phyloP scores from a whole-genome alignment of 2,888 invertebrate species.

The Anoncus sp. region DNA sequence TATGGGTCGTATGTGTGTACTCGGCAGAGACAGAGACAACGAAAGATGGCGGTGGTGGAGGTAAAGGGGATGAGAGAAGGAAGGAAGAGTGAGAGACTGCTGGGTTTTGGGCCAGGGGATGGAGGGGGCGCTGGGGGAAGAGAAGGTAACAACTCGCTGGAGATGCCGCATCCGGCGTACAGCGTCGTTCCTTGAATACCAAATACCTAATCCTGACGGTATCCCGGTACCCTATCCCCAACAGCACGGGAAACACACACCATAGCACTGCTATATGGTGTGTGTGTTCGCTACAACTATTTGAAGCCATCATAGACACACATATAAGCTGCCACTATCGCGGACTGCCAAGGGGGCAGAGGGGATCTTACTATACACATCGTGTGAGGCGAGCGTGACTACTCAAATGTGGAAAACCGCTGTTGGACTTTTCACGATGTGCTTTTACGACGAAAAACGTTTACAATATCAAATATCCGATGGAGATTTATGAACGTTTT shows the following conservation, averaged over 20 bases:
- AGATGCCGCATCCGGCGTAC: constrained; percentile 81
- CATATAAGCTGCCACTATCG: constrained; percentile 32
- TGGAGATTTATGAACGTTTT: constrained; percentile 67
- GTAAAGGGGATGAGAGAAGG: constrained; percentile 24
- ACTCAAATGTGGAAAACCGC: constrained; percentile 72
- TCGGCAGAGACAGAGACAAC: constrained; percentile 13
- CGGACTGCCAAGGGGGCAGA: neutral
- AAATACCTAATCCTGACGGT: constrained; percentile 78
- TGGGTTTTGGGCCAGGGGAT: constrained; percentile 58
- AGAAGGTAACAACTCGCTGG: constrained; percentile 78
- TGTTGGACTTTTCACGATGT: constrained; percentile 58
- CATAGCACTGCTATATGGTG: neutral
- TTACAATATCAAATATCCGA: constrained; percentile 73
- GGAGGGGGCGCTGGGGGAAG: constrained; percentile 41
- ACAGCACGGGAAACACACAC: constrained; percentile 45
- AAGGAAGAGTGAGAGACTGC: constrained; percentile 46
- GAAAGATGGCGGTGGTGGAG: too few relatives aligned
- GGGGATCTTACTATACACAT: constrained; percentile 34
- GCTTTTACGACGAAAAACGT: constrained; percentile 75
- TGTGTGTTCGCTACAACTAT: neutral
- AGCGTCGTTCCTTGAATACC: constrained; percentile 78
- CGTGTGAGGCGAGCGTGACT: constrained; percentile 69
- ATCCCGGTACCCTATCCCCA: constrained; percentile 70
- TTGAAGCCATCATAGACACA: neutral
- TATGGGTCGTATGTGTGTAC: constrained; percentile 11